Percentiles rank a stretch among this genome's conserved stretches.
phyloP scores from a whole-genome alignment of 2,113 vertebrate genomes.

The Tursiops truncatus region DNA sequence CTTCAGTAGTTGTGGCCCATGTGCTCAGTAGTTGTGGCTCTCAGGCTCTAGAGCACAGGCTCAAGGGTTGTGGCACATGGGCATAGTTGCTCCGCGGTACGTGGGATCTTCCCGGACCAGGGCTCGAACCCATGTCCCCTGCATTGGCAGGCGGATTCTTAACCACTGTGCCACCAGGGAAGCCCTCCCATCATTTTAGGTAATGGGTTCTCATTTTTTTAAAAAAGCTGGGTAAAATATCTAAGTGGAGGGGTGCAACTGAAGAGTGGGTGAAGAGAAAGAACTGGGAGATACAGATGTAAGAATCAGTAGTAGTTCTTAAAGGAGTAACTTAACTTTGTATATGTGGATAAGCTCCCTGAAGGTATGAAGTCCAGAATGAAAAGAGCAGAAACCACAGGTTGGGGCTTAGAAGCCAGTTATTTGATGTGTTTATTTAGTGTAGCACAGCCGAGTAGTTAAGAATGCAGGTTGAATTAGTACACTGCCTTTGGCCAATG shows the following conservation, averaged over 20 bases:
- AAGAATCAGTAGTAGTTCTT: conserved; percentile 26
- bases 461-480: conserved; percentile 32
- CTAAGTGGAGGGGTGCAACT: background rate
- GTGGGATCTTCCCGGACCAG: too few relatives aligned
- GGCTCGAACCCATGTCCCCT: too few relatives aligned
- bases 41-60: too few relatives aligned
- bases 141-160: too few relatives aligned
- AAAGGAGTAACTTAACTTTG: background rate
- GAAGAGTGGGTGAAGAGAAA: background rate
- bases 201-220: background rate
- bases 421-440: background rate
- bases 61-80: too few relatives aligned
- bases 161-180: too few relatives aligned
- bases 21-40: too few relatives aligned
- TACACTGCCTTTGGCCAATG: background rate
- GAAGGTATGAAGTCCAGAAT: background rate
- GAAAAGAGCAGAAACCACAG: conserved; percentile 17
- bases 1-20: too few relatives aligned
- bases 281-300: conserved; percentile 14
- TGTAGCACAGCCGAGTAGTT: background rate
- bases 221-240: background rate
- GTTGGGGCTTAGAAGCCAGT: background rate
- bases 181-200: background rate
- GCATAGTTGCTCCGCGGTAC: too few relatives aligned
- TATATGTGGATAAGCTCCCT: background rate